Evolutionary conservation across 2,797 vertebrate genomes (phyloP), one percentile per base, ranked within the genome.

Genomic region (Liparis tanakae): DNA sequence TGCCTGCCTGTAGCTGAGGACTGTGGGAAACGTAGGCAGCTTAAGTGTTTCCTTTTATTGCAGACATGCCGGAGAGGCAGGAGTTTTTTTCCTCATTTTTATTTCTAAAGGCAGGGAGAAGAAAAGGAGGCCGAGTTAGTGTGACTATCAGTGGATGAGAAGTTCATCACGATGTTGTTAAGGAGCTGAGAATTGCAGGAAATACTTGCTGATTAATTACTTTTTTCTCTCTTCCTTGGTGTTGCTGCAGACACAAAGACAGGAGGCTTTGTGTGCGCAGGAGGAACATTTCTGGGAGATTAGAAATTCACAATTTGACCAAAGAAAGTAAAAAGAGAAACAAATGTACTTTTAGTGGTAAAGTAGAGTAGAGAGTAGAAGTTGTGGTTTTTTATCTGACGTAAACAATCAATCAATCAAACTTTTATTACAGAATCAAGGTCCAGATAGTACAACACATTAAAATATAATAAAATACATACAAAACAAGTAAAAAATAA

Each of bases 21-120:
- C 83, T 88, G 89, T 90, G 90, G 90, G 90, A 90, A 91, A 91
- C 87, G 84, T 88, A 89, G 88, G 88, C 89, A 84, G 81, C 82
- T 82, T 81, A 85, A 90, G 87, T 86, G 85, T 73, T 86, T 84
- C 79, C 78, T 88, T 68, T 92, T 92, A 86, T 86, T 78, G 57
- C 67, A 7, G 4, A 1, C 64, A 61, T 85, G 84, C 72, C 85
- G 74, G 46, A 72, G 66, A 44, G 85, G 83, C 86, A 87, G 62
- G 60, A 72, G 76, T 9, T 66, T 30, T 74, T 70, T 63, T 55
- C 22, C 17, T 10, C 4, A 9, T 61, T 43, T 43, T 61, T 44
- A 54, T 79, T 81, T 83, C 66, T 76, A 76, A 83, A 87, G 76
- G 54, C 62, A 43, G 6, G 67, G 70, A 17, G 9, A 53, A 37